These are phyloP conservation scores for Calliopsis andreniformis DNA, from an alignment of 1,140 invertebrate species.

Conservation along the genomic window DNA sequence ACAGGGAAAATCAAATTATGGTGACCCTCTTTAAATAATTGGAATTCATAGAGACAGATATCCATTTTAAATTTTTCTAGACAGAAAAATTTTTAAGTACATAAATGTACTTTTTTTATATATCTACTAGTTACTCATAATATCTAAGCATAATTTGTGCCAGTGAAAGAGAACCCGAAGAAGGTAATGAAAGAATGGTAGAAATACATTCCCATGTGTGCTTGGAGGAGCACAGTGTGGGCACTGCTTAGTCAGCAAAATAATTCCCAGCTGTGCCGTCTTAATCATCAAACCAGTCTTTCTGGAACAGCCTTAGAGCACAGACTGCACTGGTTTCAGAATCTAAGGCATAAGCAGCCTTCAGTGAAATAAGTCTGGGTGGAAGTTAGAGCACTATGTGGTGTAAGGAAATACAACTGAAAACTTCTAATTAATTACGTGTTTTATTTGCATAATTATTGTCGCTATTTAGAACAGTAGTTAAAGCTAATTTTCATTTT, in stretches of 20 bases:
- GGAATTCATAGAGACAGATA: too few relatives aligned
- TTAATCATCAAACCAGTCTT: slow-evolving; percentile 42
- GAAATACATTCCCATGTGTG: slow-evolving; percentile 39
- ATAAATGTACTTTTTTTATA: too few relatives aligned
- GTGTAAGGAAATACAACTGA: not conserved
- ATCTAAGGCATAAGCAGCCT: not conserved
- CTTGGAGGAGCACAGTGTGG: slow-evolving; percentile 9
- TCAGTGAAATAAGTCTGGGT: not conserved
- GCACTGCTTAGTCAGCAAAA: slow-evolving; percentile 56
- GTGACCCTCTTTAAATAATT: too few relatives aligned
- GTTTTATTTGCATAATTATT: slow-evolving; percentile 2
- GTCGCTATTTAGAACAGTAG: not conserved
- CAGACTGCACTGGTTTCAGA: not conserved
- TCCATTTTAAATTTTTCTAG: too few relatives aligned
- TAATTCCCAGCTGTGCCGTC: slow-evolving; percentile 18
- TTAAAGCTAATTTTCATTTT: slow-evolving; percentile 24
- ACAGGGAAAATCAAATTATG: too few relatives aligned
- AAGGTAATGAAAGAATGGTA: slow-evolving; percentile 12
- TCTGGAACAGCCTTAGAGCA: not conserved
- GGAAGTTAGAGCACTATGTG: not conserved
- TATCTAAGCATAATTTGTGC: not conserved
- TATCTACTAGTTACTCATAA: not conserved
- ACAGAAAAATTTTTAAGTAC: too few relatives aligned
- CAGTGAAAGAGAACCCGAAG: not conserved
- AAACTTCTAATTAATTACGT: not conserved